phyloP scores from a whole-genome alignment of 2,113 vertebrate species.

The Eolophus roseicapilla region DNA sequence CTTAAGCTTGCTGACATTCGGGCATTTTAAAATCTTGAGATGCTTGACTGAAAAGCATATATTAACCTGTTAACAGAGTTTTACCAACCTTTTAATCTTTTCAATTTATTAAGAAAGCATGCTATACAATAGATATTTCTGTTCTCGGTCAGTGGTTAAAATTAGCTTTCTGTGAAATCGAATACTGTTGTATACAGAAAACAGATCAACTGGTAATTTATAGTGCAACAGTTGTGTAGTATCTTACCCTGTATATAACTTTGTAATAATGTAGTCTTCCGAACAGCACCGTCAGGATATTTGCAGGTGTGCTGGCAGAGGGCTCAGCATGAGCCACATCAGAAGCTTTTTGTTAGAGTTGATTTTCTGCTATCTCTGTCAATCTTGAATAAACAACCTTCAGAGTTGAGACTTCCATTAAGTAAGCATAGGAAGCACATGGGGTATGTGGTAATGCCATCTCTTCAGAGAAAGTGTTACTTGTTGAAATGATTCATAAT shows the following conservation, averaged over 20 bases:
- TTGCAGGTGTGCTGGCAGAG: constrained; percentile 45
- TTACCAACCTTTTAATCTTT: not conserved
- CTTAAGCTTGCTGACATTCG: not conserved
- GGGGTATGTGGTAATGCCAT: not conserved
- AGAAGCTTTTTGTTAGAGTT: constrained; percentile 22
- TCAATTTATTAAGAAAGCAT: not conserved
- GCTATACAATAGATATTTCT: not conserved
- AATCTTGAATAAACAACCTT: constrained; percentile 39
- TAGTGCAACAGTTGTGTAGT: not conserved
- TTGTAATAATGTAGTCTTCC: not conserved
- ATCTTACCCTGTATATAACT: not conserved
- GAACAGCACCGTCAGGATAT: not conserved
- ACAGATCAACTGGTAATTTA: not conserved
- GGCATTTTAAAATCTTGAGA: not conserved
- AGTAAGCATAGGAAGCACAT: constrained; percentile 19
- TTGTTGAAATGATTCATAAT: not conserved
- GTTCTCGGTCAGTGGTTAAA: not conserved
- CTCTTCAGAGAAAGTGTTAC: not conserved
- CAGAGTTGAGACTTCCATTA: constrained; percentile 11
- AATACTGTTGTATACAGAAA: not conserved
- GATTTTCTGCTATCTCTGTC: constrained; percentile 36
- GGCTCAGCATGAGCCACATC: not conserved
- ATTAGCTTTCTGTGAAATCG: constrained; percentile 20
- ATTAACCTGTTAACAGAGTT: not conserved
- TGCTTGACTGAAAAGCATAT: not conserved